Evolutionary conservation across 2,113 vertebrate species (phyloP).

Genomic region (Bufo gargarizans): DNA sequence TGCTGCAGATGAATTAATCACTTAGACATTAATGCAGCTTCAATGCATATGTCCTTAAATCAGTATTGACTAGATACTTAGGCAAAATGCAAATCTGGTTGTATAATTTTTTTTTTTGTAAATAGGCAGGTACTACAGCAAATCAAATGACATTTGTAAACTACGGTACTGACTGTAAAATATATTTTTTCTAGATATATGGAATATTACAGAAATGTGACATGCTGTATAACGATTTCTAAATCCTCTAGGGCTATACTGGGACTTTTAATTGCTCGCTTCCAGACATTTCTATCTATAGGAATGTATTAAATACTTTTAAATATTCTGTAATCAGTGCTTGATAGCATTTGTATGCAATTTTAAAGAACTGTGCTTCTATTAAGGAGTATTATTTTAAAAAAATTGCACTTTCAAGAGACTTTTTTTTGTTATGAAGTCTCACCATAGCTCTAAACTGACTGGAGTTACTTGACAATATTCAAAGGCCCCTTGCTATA

Average conservation of each 20-base stretch:
- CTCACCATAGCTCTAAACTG: background rate
- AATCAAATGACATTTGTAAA: background rate
- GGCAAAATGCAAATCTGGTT: background rate
- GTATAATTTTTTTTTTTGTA: background rate
- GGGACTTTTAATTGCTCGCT: background rate
- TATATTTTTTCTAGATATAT: background rate
- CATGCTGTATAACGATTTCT: background rate
- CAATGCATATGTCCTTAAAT: background rate
- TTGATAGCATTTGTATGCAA: background rate
- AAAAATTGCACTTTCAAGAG: background rate
- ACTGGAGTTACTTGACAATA: too few species aligned
- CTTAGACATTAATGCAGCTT: background rate
- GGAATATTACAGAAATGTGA: background rate
- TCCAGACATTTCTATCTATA: background rate
- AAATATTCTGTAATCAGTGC: background rate
- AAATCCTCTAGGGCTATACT: background rate
- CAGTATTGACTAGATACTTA: background rate
- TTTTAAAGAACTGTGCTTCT: background rate
- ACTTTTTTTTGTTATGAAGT: background rate
- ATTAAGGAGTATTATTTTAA: background rate
- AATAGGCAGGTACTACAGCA: background rate
- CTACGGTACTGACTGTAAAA: background rate
- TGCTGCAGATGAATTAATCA: slow-evolving; percentile 23
- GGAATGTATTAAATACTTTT: background rate
- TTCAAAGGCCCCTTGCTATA: too few species aligned